Percentiles rank a stretch among this genome's conserved stretches.
Conservation (phyloP, 2,888 invertebrate genomes). For the Mesorhabditis belari region DNA sequence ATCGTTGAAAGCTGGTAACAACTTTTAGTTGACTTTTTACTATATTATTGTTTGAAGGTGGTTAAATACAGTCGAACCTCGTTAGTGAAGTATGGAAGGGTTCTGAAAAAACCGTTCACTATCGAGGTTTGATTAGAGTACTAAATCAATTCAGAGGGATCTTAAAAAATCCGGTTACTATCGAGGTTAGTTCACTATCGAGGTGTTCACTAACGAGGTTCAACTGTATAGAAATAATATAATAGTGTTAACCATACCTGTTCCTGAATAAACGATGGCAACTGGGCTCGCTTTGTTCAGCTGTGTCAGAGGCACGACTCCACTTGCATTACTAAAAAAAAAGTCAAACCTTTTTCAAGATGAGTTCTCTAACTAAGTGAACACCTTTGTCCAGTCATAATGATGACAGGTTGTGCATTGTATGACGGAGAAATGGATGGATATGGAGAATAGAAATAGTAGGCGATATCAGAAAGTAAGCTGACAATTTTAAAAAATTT, state of each 20-base stretch:
- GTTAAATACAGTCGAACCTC: too few species aligned
- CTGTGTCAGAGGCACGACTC: not conserved
- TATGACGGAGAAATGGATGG: not conserved
- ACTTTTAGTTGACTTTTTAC: not conserved
- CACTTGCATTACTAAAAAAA: not conserved
- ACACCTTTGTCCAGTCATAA: not conserved
- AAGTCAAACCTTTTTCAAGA: not conserved
- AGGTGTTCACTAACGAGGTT: too few species aligned
- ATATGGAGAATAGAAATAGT: not conserved
- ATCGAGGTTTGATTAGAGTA: too few species aligned
- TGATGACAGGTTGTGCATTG: not conserved
- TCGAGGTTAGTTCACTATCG: too few species aligned
- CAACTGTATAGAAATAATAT: too few species aligned
- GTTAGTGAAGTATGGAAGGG: too few species aligned
- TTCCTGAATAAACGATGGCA: not conserved
- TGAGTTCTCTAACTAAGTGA: not conserved
- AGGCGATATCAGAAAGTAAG: not conserved
- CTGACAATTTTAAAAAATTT: too few species aligned
- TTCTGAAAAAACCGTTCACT: too few species aligned
- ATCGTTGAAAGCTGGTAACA: conserved; percentile 5
- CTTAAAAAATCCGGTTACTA: too few species aligned
- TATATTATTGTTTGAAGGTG: conserved; percentile 1
- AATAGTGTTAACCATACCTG: conserved; percentile 7
- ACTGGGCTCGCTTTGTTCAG: not conserved
- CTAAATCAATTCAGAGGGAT: too few species aligned